These are phyloP conservation scores for Platichthys stellatus DNA, from an alignment of 2,113 vertebrate genomes.

Conservation along the genomic window DNA sequence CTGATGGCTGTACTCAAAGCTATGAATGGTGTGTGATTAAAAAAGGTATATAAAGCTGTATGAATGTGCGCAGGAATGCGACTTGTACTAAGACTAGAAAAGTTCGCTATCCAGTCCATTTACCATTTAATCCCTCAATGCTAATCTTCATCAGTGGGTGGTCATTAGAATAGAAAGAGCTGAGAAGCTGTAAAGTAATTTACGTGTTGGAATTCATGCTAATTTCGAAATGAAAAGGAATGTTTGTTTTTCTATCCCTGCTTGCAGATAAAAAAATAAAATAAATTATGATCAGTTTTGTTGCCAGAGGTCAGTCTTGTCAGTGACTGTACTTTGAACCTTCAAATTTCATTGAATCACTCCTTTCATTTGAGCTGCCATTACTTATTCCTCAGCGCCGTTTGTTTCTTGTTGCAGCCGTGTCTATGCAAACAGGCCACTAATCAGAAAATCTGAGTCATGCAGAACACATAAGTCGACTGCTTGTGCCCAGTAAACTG, in stretches of 20 bases:
- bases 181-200: too few relatives aligned
- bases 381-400: conserved; percentile 29
- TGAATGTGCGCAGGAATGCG: too few relatives aligned
- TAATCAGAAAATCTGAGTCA: conserved; percentile 80
- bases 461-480: conserved; percentile 67
- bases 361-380: conserved; percentile 42
- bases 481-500: conserved; percentile 47
- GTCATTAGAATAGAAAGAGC: too few relatives aligned
- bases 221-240: too few relatives aligned
- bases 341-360: conserved; percentile 20
- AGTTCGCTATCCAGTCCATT: too few relatives aligned
- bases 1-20: too few relatives aligned
- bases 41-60: too few relatives aligned
- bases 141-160: too few relatives aligned
- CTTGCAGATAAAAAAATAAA: background rate
- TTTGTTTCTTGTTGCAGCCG: conserved; percentile 66
- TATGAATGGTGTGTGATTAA: too few relatives aligned
- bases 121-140: too few relatives aligned
- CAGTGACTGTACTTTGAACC: conserved; percentile 29
- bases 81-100: too few relatives aligned
- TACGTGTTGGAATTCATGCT: too few relatives aligned
- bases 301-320: conserved; percentile 28
- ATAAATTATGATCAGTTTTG: background rate
- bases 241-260: background rate
- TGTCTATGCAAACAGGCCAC: conserved; percentile 72